Evolutionary conservation across 2,797 vertebrate species (phyloP), one percentile per base, ranked within the genome.

Genomic region (Streptopelia turtur): DNA sequence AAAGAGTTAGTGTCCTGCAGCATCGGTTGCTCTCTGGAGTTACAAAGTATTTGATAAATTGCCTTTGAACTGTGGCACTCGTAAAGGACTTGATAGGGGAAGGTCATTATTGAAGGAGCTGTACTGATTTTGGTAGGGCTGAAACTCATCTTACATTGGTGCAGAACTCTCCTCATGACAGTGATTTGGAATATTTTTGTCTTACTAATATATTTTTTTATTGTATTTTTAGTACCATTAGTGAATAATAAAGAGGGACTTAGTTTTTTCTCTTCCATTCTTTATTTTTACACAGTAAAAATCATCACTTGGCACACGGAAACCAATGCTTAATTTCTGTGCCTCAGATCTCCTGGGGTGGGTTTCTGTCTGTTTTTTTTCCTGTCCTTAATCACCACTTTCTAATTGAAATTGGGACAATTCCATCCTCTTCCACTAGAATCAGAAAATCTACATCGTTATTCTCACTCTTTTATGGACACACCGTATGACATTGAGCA

Each of bases 141-240:
- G 47, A 18, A 66, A 27, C 55, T 91, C 16, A 3, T 31, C 12
- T n/a, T 65, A 0, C 5, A 0, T 22, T 1, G 1, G 7, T 77
- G 39, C 64, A 77, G 72, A 80, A 13, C 55, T 87, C 18, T 72
- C 35, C 15, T 25, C 13, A 1, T 55, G 25, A 16, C n/a, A 21
- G 21, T 23, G 39, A 8, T 77, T 66, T 93, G 82, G 56, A 21
- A 28, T 70, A 11, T 35, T 87, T 89, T 65, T 65, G 6, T 37
- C 47, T 66, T 16, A 47, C 12, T 45, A 74, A 8, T 63, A 28
- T 14, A 12, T 83, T 16, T 49, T 31, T 75, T 28, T 50, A 3
- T 50, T 74, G n/a, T 78, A 6, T 35, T 89, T 84, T 85, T 77
- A 49, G 20, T 52, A 27, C 9, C 3, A 10, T 25, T 56, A 70